Conservation (phyloP, 1,140 invertebrate species). For the Leptinotarsa undecemlineata region DNA sequence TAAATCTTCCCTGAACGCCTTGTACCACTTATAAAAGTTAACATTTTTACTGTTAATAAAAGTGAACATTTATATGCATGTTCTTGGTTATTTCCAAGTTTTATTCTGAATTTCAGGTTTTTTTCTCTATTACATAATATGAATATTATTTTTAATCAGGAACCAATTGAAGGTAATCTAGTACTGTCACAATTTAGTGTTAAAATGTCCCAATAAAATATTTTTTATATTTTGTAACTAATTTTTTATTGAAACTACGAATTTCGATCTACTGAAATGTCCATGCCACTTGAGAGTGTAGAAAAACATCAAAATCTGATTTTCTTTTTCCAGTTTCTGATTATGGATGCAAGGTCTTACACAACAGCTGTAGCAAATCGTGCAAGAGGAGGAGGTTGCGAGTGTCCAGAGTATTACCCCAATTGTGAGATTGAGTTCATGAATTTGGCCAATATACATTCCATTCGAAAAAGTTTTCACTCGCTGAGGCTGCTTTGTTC, state of each 20-base stretch:
- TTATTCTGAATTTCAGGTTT: too few species aligned
- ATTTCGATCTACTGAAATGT: not conserved
- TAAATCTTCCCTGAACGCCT: too few species aligned
- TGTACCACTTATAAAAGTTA: too few species aligned
- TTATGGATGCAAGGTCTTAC: slow-evolving; percentile 94
- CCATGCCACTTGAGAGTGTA: not conserved
- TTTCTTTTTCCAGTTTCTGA: slow-evolving; percentile 71
- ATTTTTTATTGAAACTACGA: not conserved
- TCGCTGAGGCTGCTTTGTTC: slow-evolving; percentile 76
- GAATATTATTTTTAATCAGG: too few species aligned
- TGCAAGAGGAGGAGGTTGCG: slow-evolving; percentile 93
- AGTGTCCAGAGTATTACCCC: slow-evolving; percentile 94
- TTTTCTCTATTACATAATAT: too few species aligned
- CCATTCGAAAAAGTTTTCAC: slow-evolving; percentile 86
- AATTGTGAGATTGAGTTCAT: slow-evolving; percentile 95
- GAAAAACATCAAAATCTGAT: not conserved
- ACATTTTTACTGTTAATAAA: too few species aligned
- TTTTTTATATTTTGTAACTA: too few species aligned
- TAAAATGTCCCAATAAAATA: too few species aligned
- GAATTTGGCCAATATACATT: slow-evolving; percentile 96
- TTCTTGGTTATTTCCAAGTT: too few species aligned
- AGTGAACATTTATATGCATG: too few species aligned
- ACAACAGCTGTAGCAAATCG: slow-evolving; percentile 93
- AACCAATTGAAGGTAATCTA: too few species aligned
- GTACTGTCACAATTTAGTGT: too few species aligned